phyloP scores from a whole-genome alignment of 2,113 vertebrate species.

The Eurystomus gularis region DNA sequence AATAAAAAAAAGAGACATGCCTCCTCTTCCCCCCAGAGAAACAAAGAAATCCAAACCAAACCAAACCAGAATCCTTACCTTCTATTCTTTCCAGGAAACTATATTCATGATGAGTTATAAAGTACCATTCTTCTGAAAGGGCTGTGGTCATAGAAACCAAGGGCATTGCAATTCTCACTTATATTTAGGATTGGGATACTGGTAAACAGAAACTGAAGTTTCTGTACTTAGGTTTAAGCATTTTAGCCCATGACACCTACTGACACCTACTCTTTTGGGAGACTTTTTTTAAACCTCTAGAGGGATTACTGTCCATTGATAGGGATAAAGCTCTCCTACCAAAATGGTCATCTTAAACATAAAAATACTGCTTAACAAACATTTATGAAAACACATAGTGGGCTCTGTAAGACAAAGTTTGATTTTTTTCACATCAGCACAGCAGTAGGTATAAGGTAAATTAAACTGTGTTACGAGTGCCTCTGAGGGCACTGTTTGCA shows the following conservation, averaged over 20 bases:
- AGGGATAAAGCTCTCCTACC: not conserved
- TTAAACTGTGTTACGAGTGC: not conserved
- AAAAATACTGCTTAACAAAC: not conserved
- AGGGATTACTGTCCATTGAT: not conserved
- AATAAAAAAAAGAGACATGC: not conserved
- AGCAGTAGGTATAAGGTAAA: not conserved
- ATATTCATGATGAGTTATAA: not conserved
- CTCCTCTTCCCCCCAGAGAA: rapidly evolving
- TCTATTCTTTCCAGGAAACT: not conserved
- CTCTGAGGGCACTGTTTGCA: not conserved
- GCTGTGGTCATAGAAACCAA: not conserved
- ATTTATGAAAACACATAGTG: not conserved
- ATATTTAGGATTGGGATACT: not conserved
- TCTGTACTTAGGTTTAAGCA: not conserved
- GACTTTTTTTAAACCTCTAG: not conserved
- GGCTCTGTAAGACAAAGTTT: not conserved
- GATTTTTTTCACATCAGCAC: not conserved
- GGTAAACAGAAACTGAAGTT: not conserved
- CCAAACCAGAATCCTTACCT: not conserved
- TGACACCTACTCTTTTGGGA: not conserved
- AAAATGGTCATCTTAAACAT: not conserved
- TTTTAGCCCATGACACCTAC: not conserved
- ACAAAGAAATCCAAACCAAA: not conserved
- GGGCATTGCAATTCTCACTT: not conserved
- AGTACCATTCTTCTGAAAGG: not conserved